These are phyloP conservation scores for Perca flavescens DNA, from an alignment of 2,113 vertebrate genomes.

Conservation along the genomic window DNA sequence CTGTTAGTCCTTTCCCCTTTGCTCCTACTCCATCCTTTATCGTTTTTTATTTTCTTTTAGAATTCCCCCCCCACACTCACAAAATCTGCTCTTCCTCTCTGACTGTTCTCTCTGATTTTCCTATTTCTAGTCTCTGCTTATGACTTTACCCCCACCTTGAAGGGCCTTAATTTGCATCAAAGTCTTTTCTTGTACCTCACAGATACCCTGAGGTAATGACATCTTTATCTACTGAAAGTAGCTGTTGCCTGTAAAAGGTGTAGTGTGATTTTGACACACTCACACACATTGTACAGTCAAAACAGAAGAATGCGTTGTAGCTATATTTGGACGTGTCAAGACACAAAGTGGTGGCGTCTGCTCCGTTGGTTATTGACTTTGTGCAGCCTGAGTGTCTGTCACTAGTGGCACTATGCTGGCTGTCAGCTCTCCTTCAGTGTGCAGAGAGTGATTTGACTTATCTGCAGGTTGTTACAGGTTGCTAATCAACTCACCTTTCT, in stretches of 20 bases:
- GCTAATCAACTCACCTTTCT: slow-evolving; percentile 7
- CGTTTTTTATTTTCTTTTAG: background rate
- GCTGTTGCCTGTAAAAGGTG: slow-evolving; percentile 44
- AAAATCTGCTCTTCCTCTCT: background rate
- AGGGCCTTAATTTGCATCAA: slow-evolving; percentile 33
- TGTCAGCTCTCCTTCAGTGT: slow-evolving; percentile 39
- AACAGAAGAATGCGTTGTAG: slow-evolving; percentile 29
- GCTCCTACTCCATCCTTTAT: background rate
- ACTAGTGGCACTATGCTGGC: slow-evolving; percentile 19
- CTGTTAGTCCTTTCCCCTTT: background rate
- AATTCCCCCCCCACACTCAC: too few relatives aligned
- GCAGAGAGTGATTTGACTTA: background rate
- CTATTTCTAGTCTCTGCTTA: background rate
- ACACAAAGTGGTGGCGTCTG: slow-evolving; percentile 50
- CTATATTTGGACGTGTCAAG: slow-evolving; percentile 61
- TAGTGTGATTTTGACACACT: slow-evolving; percentile 28
- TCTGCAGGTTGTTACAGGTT: slow-evolving; percentile 12
- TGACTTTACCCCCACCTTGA: background rate
- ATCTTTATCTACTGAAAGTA: slow-evolving; percentile 39
- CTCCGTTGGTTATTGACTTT: slow-evolving; percentile 27
- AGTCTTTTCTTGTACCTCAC: slow-evolving; percentile 8
- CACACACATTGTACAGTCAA: slow-evolving; percentile 19
- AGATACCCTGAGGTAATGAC: slow-evolving; percentile 35
- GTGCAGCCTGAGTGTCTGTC: slow-evolving; percentile 28
- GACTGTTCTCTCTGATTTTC: background rate